Conservation (phyloP, 92 coral and sea anemone species). For the Porites lobata region DNA sequence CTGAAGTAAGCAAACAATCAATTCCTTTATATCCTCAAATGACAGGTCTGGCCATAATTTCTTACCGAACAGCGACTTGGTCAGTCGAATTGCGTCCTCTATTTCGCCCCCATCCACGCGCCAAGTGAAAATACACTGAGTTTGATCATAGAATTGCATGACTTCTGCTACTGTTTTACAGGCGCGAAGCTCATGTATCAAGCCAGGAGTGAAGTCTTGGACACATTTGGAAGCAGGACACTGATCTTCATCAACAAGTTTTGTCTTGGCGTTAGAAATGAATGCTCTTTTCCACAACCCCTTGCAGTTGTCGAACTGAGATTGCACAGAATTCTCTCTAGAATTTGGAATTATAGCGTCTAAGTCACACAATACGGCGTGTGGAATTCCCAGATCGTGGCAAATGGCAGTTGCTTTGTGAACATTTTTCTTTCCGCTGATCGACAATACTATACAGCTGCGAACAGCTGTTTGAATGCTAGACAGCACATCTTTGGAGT, state of each 20-base stretch:
- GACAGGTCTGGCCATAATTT: constrained; percentile 93
- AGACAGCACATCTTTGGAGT: constrained; percentile 72
- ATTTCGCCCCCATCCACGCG: constrained; percentile 90
- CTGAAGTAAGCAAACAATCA: constrained; percentile 73
- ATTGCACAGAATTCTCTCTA: constrained; percentile 83
- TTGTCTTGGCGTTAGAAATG: constrained; percentile 78
- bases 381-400: constrained; percentile 88
- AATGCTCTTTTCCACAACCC: constrained; percentile 80
- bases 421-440: constrained; percentile 88
- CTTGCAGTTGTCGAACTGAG: constrained; percentile 84
- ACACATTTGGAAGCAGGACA: constrained; percentile 89
- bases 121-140: constrained; percentile 86
- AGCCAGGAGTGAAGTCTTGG: constrained; percentile 74
- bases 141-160: constrained; percentile 85
- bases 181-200: constrained; percentile 69
- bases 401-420: constrained; percentile 92
- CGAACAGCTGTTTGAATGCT: constrained; percentile 84
- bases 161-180: constrained; percentile 82
- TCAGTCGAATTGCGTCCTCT: constrained; percentile 89
- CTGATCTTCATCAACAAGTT: constrained; percentile 87
- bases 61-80: constrained; percentile 91
- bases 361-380: constrained; percentile 87
- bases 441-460: constrained; percentile 83
- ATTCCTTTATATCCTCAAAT: constrained; percentile 70
- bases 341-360: constrained; percentile 95